Evolutionary conservation across 2,888 invertebrate species (phyloP).

Genomic region (Tinea trinotella): DNA sequence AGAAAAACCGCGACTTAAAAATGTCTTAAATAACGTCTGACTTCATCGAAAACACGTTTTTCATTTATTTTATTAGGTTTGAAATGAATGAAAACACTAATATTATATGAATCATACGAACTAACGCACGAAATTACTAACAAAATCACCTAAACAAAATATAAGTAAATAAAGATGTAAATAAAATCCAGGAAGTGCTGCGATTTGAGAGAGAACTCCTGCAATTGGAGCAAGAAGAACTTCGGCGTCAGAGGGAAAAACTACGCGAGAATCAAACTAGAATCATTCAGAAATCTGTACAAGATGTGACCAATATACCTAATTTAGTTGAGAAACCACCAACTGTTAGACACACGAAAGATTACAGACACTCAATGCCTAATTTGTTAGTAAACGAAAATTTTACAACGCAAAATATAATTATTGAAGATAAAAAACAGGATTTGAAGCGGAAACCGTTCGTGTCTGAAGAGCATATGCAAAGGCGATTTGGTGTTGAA

Average conservation of each 20-base stretch:
- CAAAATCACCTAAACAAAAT: constrained; percentile 1
- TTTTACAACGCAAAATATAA: constrained; percentile 34
- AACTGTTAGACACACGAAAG: constrained; percentile 34
- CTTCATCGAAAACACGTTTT: no score
- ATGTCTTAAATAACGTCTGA: no score
- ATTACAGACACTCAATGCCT: constrained; percentile 65
- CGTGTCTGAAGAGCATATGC: constrained; percentile 61
- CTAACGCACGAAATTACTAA: neutral
- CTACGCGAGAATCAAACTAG: constrained; percentile 76
- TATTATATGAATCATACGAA: neutral
- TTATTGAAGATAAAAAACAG: constrained; percentile 31
- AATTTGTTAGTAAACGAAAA: constrained; percentile 54
- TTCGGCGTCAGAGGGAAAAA: constrained; percentile 82
- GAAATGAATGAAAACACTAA: no score
- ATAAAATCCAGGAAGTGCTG: constrained; percentile 75
- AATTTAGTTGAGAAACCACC: constrained; percentile 48
- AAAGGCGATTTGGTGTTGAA: constrained; percentile 60
- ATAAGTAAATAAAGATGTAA: neutral
- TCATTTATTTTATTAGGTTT: no score
- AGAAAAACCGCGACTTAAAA: no score
- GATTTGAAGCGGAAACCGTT: constrained; percentile 51
- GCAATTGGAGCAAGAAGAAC: constrained; percentile 83
- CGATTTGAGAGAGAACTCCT: constrained; percentile 84
- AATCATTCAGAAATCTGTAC: constrained; percentile 74
- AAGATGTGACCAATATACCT: constrained; percentile 67